These are phyloP conservation scores for Andrena fulva DNA, from an alignment of 2,888 invertebrate genomes.

Conservation along the genomic window DNA sequence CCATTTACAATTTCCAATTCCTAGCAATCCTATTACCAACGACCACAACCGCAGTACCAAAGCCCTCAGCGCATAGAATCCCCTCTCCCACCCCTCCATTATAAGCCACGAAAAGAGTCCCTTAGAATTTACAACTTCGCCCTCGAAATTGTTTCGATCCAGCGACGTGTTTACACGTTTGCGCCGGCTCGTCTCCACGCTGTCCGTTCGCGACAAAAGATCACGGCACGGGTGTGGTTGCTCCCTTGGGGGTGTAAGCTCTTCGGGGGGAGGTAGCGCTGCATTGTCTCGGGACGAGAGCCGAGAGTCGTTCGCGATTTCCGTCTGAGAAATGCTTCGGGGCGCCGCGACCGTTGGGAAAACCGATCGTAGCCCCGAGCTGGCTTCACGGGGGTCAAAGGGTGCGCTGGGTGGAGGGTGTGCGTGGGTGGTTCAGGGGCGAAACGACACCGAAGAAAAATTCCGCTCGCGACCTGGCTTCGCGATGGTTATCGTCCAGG, in stretches of 20 bases:
- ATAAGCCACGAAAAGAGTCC: slow-evolving; percentile 4
- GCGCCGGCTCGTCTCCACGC: not conserved
- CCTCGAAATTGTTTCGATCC: not conserved
- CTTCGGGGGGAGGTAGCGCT: not conserved
- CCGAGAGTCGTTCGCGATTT: slow-evolving; percentile 24
- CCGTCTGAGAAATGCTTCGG: not conserved
- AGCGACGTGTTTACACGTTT: not conserved
- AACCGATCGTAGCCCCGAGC: slow-evolving; percentile 36
- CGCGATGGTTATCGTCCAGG: slow-evolving; percentile 58
- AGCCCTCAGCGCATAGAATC: not conserved
- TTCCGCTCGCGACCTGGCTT: slow-evolving; percentile 55
- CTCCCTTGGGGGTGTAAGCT: not conserved
- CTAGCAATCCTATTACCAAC: not conserved
- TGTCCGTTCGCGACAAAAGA: not conserved
- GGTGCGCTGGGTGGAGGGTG: not conserved
- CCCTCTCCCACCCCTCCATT: not conserved
- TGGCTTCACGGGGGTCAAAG: slow-evolving; percentile 6
- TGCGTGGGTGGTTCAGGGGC: not conserved
- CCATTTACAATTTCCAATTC: not conserved
- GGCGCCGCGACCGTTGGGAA: slow-evolving; percentile 17
- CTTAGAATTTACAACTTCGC: not conserved
- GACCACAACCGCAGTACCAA: not conserved
- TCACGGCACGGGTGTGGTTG: not conserved
- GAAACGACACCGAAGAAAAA: slow-evolving; percentile 42
- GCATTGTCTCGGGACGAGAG: slow-evolving; percentile 13